phyloP scores from a whole-genome alignment of 2,113 vertebrate species.

The Turdus rufiventris region DNA sequence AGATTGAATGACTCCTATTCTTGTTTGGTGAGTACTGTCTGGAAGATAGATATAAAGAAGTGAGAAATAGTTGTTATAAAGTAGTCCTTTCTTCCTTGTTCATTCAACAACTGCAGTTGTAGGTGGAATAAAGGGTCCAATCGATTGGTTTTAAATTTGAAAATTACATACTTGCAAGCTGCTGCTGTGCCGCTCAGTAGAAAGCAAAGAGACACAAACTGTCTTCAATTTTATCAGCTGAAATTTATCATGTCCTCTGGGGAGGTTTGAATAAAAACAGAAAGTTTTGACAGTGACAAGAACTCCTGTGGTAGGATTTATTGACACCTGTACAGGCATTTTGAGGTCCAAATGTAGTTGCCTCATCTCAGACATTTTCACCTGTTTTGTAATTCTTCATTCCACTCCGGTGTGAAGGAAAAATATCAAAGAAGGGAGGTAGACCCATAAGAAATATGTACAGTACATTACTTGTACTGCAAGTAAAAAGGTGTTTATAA shows the following conservation, averaged over 20 bases:
- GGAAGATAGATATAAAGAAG: conserved; percentile 51
- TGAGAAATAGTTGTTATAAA: conserved; percentile 72
- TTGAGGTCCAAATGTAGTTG: conserved; percentile 10
- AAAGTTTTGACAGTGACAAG: conserved; percentile 48
- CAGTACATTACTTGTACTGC: neutral
- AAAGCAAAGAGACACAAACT: conserved; percentile 65
- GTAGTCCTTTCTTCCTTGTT: conserved; percentile 68
- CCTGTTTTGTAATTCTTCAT: conserved; percentile 10
- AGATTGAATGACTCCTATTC: conserved; percentile 97
- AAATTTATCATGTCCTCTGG: conserved; percentile 24
- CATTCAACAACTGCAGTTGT: conserved; percentile 73
- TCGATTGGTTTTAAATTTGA: conserved; percentile 88
- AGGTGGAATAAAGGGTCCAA: conserved; percentile 79
- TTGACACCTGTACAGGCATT: conserved; percentile 50
- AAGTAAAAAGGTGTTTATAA: neutral
- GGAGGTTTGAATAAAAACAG: conserved; percentile 53
- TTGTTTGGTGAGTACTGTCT: conserved; percentile 87
- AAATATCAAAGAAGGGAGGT: neutral
- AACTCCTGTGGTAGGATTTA: conserved; percentile 36
- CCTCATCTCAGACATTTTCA: conserved; percentile 28
- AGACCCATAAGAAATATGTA: neutral
- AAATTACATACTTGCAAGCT: conserved; percentile 81
- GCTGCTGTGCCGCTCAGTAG: conserved; percentile 78
- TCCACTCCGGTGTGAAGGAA: neutral
- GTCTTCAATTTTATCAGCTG: conserved; percentile 44